Evolutionary conservation across 2,113 vertebrate genomes (phyloP), one percentile per base, ranked within the genome.

Genomic region (Heterocephalus glaber): DNA sequence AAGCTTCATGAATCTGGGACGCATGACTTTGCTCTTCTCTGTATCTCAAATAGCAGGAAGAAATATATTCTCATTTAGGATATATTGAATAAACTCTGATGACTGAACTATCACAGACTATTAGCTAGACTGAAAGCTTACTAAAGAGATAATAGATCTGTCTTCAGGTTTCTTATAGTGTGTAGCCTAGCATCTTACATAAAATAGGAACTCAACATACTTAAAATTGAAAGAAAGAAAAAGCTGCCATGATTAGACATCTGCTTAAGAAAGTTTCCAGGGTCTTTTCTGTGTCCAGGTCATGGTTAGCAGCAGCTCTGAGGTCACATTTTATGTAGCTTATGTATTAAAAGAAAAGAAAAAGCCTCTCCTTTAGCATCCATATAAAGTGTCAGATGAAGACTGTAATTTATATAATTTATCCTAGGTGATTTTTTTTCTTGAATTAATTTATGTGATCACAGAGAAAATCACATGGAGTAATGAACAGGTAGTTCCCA

Each of bases 21-120:
- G 14, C 16, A 52, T 85, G 41, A 70, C 44, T 97, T 2, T 83
- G 19, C 54, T 77, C 61, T 89, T 17, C 33, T 9, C 17, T 90
- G 0, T 56, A 28, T 68, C 66, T 63, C 65, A 80, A 66, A 66
- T 49, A 82, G 60, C 58, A 90, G 44, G 33, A 72, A 95, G 87
- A 96, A 92, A 89, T 81, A 58, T 60, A n/a, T 72, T 76, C 12
- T 94, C 79, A 88, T 66, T 88, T 96, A 81, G 30, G 22, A 88
- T 90, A 22, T 90, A 5, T 41, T 30, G 44, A 89, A 83, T 86
- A 92, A 90, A 94, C 0, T 38, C 63, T 77, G 63, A 74, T 94
- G n/a, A 82, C 47, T 96, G 54, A 94, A 95, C 60, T 84, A 74
- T 47, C 63, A 85, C 7, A 92, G 89, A 35, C 24, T 92, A 89